Conservation (phyloP, 2,888 invertebrate species). For the Malthinus flaveolus region DNA sequence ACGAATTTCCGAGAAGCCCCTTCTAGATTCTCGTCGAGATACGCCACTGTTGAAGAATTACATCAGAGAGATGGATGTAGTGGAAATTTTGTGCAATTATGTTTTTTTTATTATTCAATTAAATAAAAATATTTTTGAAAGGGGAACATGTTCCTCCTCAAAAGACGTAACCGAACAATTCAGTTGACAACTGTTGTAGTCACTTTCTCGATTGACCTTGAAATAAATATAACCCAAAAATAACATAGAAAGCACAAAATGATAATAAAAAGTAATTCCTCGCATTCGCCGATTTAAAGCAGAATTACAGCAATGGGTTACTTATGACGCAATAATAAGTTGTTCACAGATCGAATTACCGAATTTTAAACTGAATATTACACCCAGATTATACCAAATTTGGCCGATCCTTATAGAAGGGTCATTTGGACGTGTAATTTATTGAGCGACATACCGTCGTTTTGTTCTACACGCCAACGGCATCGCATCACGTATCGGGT, state of each 20-base stretch:
- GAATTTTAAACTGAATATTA: neutral
- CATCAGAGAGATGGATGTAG: too few species aligned
- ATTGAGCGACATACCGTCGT: conserved; percentile 22
- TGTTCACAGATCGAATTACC: neutral
- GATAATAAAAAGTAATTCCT: conserved; percentile 3
- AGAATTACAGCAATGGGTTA: too few species aligned
- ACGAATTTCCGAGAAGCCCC: too few species aligned
- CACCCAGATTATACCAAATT: neutral
- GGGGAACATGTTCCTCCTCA: neutral
- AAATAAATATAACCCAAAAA: conserved; percentile 28
- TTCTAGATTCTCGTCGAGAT: too few species aligned
- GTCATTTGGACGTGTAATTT: conserved; percentile 21
- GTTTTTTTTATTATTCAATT: neutral
- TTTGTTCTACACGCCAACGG: neutral
- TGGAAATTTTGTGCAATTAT: neutral
- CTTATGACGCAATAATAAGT: neutral
- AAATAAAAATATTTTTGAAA: neutral
- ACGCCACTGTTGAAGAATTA: too few species aligned
- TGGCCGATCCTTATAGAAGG: neutral
- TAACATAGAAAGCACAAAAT: conserved; percentile 34
- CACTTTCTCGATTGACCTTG: conserved; percentile 48
- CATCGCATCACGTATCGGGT: conserved; percentile 38
- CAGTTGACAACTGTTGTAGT: conserved; percentile 16
- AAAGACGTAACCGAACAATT: neutral
- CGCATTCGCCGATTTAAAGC: too few species aligned